These are phyloP conservation scores for Rhopalosiphum maidis DNA, from an alignment of 1,140 invertebrate genomes.

Conservation along the genomic window DNA sequence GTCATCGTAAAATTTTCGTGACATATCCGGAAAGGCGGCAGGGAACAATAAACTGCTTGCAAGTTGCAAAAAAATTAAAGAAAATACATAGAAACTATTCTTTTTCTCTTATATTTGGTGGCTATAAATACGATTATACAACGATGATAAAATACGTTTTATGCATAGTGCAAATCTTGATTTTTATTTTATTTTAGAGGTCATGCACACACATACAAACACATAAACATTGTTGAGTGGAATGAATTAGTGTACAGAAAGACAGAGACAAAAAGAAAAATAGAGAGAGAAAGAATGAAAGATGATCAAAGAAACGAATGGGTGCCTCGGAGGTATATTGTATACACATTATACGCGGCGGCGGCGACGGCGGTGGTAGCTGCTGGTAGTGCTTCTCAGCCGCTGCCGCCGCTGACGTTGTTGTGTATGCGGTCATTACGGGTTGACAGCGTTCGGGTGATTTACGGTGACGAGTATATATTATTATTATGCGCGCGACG, in stretches of 20 bases:
- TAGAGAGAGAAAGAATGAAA: neutral
- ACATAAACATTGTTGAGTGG: neutral
- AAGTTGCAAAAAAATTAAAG: neutral
- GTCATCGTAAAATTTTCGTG: neutral
- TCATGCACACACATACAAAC: neutral
- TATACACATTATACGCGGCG: neutral
- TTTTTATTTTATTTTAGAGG: neutral
- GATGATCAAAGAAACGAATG: neutral
- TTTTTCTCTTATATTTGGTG: neutral
- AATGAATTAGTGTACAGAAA: neutral
- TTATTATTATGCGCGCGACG: slow-evolving; percentile 30
- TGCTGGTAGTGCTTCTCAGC: neutral
- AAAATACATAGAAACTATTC: neutral
- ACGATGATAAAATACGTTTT: neutral
- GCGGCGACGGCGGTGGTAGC: no score
- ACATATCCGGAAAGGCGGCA: neutral
- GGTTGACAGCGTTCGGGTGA: slow-evolving; percentile 53
- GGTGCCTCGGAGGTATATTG: slow-evolving; percentile 2
- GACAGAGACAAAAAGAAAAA: neutral
- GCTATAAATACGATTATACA: neutral
- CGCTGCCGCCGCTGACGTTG: neutral
- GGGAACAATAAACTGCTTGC: neutral
- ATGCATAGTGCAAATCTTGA: neutral
- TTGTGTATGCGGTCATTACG: slow-evolving; percentile 36
- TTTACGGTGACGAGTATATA: slow-evolving; percentile 55